Percentiles rank a stretch among this genome's conserved stretches.
These are phyloP conservation scores for Triplophysa yarkandensis DNA, from an alignment of 2,797 vertebrate species.

Conservation along the genomic window DNA sequence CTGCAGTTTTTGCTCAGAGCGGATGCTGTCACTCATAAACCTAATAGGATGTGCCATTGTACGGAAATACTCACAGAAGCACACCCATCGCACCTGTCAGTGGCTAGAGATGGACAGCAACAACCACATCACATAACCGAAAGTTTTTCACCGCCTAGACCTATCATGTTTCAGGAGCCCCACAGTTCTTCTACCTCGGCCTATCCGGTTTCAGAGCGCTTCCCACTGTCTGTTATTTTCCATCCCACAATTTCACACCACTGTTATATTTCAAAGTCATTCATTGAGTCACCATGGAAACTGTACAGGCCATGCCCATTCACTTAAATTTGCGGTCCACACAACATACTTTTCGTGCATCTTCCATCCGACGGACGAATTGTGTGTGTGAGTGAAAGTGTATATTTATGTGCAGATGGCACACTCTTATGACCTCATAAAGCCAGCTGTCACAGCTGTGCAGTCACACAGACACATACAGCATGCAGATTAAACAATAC, in stretches of 20 bases:
- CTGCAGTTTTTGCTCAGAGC: constrained; percentile 16
- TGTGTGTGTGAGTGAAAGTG: constrained; percentile 1
- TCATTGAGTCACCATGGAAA: constrained; percentile 8
- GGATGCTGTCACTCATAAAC: not conserved
- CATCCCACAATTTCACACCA: constrained; percentile 49
- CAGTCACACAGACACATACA: constrained; percentile 48
- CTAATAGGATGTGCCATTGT: constrained; percentile 12
- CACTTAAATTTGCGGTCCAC: constrained; percentile 7
- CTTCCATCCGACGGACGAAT: not conserved
- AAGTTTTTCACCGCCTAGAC: constrained; percentile 33
- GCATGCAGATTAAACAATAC: constrained; percentile 39
- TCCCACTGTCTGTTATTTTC: constrained; percentile 39
- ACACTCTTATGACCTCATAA: constrained; percentile 33
- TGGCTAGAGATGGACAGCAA: constrained; percentile 60
- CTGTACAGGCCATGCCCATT: not conserved
- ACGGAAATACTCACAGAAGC: constrained; percentile 53
- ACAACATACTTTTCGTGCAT: not conserved
- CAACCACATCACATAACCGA: constrained; percentile 67
- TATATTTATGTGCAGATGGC: constrained; percentile 47
- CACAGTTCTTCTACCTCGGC: constrained; percentile 41
- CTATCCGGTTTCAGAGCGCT: constrained; percentile 41
- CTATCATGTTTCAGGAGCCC: constrained; percentile 52
- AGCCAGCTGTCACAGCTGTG: constrained; percentile 57
- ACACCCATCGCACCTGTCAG: constrained; percentile 72
- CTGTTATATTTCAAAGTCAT: not conserved